phyloP scores from a whole-genome alignment of 2,797 vertebrate genomes.

The Oceanodroma leucorhoa region DNA sequence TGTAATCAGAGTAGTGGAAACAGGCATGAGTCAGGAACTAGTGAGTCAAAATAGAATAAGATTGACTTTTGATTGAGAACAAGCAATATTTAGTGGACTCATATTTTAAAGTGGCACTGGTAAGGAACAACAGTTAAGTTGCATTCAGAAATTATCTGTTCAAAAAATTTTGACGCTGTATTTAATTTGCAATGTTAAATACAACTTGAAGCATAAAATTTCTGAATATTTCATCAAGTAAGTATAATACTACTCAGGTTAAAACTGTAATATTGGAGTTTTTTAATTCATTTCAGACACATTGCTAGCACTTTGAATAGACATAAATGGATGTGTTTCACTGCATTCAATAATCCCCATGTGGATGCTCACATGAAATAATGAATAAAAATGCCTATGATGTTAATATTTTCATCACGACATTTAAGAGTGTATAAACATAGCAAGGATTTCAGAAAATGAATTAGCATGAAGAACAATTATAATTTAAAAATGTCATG shows the following conservation, averaged over 20 bases:
- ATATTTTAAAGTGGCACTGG: not conserved
- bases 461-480: not conserved
- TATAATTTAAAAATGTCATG: not conserved
- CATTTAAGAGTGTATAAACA: slow-evolving; percentile 3
- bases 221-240: not conserved
- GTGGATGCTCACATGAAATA: not conserved
- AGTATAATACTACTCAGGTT: not conserved
- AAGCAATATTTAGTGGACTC: not conserved
- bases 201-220: not conserved
- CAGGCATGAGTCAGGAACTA: not conserved
- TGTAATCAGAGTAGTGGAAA: not conserved
- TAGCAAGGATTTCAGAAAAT: not conserved
- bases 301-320: not conserved
- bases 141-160: not conserved
- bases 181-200: not conserved
- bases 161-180: not conserved
- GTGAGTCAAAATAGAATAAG: not conserved
- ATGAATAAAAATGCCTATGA: not conserved
- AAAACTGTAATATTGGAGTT: not conserved
- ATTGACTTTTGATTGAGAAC: not conserved
- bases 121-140: not conserved
- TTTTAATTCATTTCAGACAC: not conserved
- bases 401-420: not conserved
- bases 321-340: not conserved
- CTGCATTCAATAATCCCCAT: not conserved